Conservation (phyloP, 1,140 invertebrate genomes). For the Homalodisca vitripennis region DNA sequence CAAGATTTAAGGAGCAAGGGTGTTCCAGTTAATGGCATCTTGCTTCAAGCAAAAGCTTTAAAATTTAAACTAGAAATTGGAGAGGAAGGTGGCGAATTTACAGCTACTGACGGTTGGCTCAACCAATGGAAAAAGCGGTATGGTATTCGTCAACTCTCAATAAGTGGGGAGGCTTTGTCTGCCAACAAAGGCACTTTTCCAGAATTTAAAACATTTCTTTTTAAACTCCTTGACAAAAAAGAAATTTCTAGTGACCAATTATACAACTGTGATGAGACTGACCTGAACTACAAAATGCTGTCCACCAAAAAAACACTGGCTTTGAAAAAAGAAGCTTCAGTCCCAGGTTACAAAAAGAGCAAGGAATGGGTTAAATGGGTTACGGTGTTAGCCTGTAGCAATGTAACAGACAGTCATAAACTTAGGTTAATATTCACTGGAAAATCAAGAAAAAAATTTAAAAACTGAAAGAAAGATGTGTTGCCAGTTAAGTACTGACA, state of each 20-base stretch:
- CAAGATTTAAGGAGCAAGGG: too few relatives aligned
- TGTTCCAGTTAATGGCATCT: too few relatives aligned
- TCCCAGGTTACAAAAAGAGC: not conserved
- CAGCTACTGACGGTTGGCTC: not conserved
- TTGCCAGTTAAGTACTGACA: too few relatives aligned
- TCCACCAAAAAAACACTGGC: not conserved
- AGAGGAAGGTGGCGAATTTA: not conserved
- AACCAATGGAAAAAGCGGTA: not conserved
- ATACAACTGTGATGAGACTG: not conserved
- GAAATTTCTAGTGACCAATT: not conserved
- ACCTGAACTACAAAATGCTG: constrained; percentile 8
- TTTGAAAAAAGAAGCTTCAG: not conserved
- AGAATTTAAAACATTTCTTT: not conserved
- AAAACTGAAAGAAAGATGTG: too few relatives aligned
- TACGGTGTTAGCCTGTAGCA: not conserved
- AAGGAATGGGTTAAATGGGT: not conserved
- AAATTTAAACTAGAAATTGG: too few relatives aligned
- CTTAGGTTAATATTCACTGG: not conserved
- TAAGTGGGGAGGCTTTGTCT: not conserved
- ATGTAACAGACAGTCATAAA: not conserved
- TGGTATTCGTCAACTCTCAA: not conserved
- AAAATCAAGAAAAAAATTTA: too few relatives aligned
- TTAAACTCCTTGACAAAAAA: not conserved
- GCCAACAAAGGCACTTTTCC: not conserved
- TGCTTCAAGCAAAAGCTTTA: too few relatives aligned